Conservation (phyloP, 2,888 invertebrate genomes). For the Dione juno region DNA sequence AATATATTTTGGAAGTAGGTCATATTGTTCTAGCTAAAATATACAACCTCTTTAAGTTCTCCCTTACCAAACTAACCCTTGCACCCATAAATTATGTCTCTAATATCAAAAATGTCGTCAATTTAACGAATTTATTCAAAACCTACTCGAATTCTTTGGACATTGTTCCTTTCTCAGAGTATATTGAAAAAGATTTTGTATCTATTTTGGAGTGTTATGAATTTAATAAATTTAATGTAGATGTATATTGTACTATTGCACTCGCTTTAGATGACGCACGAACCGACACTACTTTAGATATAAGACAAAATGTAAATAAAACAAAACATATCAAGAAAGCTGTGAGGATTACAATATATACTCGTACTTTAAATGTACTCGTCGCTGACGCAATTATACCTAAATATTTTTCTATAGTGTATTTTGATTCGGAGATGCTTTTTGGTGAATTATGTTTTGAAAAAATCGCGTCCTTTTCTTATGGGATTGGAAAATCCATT, state of each 20-base stretch:
- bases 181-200: conserved; percentile 72
- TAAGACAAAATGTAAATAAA: conserved; percentile 76
- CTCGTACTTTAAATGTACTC: conserved; percentile 78
- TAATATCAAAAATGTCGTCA: conserved; percentile 59
- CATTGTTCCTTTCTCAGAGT: conserved; percentile 65
- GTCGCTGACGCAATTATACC: conserved; percentile 79
- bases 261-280: conserved; percentile 78
- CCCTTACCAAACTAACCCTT: background rate
- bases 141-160: conserved; percentile 53
- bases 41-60: background rate
- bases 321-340: conserved; percentile 81
- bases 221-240: conserved; percentile 69
- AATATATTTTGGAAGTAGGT: background rate
- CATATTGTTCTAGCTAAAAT: background rate
- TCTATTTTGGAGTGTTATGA: conserved; percentile 74
- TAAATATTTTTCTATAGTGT: conserved; percentile 84
- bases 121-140: conserved; percentile 71
- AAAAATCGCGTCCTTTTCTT: conserved; percentile 82
- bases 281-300: conserved; percentile 61
- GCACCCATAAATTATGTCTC: background rate
- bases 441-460: conserved; percentile 74
- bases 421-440: conserved; percentile 76
- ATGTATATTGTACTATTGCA: conserved; percentile 73
- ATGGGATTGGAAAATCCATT: conserved; percentile 80
- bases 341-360: conserved; percentile 83